Conservation (phyloP, 2,888 invertebrate species). For the Reticulitermes lucifugus region DNA sequence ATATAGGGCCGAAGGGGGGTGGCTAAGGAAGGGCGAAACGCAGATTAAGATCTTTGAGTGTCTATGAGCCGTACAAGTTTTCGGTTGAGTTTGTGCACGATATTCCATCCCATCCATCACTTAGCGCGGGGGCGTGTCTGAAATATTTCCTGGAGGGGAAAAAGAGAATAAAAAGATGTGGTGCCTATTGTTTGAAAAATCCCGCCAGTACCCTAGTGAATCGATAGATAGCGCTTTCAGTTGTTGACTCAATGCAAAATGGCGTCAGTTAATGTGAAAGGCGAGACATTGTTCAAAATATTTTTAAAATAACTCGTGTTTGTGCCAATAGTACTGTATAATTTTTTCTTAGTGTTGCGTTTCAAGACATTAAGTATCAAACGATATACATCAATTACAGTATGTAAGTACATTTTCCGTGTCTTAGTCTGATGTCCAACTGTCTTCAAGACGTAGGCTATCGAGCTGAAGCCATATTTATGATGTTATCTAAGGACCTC, state of each 20-base stretch:
- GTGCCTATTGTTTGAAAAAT: slow-evolving; percentile 49
- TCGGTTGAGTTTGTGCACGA: neutral
- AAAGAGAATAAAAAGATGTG: slow-evolving; percentile 39
- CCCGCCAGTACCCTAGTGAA: slow-evolving; percentile 54
- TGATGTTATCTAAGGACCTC: slow-evolving; percentile 67
- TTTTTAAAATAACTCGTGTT: slow-evolving; percentile 56
- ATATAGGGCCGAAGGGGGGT: slow-evolving; percentile 22
- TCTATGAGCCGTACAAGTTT: neutral
- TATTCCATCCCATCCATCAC: neutral
- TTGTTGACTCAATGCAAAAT: slow-evolving; percentile 75
- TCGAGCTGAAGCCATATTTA: slow-evolving; percentile 76
- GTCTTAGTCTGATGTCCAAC: slow-evolving; percentile 26
- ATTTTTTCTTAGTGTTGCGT: slow-evolving; percentile 28
- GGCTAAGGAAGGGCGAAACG: slow-evolving; percentile 10
- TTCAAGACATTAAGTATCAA: slow-evolving; percentile 14
- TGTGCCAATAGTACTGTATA: slow-evolving; percentile 8
- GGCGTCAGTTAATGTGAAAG: slow-evolving; percentile 77
- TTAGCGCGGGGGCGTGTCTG: slow-evolving; percentile 15
- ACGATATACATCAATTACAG: slow-evolving; percentile 1
- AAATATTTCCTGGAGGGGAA: slow-evolving; percentile 21
- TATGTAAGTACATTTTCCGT: slow-evolving; percentile 39
- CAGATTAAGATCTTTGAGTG: neutral
- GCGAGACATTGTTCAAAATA: slow-evolving; percentile 66
- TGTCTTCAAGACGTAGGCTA: slow-evolving; percentile 57
- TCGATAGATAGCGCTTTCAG: slow-evolving; percentile 73